Evolutionary conservation across 1,140 invertebrate species (phyloP), one percentile per base, ranked within the genome.

Genomic region (Ceratitis capitata): DNA sequence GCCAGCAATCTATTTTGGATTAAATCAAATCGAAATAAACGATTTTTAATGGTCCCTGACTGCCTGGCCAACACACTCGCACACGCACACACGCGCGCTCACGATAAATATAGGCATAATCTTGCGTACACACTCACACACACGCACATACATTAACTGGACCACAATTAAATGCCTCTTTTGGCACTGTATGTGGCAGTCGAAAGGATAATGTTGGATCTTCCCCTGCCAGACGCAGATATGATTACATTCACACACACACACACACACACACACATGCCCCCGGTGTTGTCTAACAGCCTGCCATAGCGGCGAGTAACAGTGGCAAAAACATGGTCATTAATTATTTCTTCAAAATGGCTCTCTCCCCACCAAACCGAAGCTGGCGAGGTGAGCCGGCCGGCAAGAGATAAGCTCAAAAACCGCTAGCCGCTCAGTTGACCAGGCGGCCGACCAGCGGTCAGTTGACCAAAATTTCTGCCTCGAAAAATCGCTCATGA

Each of bases 21-120:
- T 91, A 91, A 91, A 91, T 91, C 90, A 91, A 91, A 90, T 91
- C 90, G 90, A 91, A 91, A 91, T 91, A 91, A 91, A 91, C 90
- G 90, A 91, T 91, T 91, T 91, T 91, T 91, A 91, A 91, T 91
- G 90, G 90, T 32, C 82, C 85, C n/a, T n/a, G 84, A 45, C 49
- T 42, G 49, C 16, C 19, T 26, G 39, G 6, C 6, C 7, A 56
- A 49, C 69, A 42, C 42, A 85, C 58, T 47, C 69, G 12, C 0
- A 82, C 35, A 64, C 53, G n/a, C n/a, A n/a, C n/a, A 12, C 56
- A 53, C 23, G 32, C 6, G 14, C 14, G 45, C n/a, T 4, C 51
- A 47, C 14, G 14, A 19, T 53, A 53, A 53, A 53, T 53, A 9
- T 49, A 49, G 7, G 14, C 47, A 53, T 19, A 53, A 12, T 19